phyloP scores from a whole-genome alignment of 2,797 vertebrate genomes.

The Corythornis leucogaster region DNA sequence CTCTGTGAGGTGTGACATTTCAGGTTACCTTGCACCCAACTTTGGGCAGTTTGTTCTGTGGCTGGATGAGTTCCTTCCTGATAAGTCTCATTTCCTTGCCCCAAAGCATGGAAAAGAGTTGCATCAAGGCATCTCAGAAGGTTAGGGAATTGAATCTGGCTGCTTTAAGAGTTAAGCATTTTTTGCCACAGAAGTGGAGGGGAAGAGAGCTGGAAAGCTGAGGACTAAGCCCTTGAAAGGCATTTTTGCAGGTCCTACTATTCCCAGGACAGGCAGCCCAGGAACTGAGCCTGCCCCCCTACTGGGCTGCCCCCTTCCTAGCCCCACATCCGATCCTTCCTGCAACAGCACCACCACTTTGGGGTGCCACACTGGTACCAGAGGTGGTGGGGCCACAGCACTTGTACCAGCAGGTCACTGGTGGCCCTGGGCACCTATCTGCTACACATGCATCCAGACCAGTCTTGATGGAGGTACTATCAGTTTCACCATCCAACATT shows the following conservation, averaged over 20 bases:
- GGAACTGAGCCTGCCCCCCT: fast-evolving
- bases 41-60: neutral
- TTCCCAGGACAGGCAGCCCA: neutral
- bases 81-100: neutral
- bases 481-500: neutral
- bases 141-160: neutral
- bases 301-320: neutral
- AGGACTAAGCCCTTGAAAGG: neutral
- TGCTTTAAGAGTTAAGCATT: neutral
- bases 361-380: fast-evolving
- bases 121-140: neutral
- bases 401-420: neutral
- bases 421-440: fast-evolving
- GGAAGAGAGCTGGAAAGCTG: neutral
- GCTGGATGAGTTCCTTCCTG: neutral
- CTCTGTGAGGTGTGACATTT: neutral
- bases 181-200: neutral
- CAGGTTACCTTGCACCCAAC: neutral
- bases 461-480: neutral
- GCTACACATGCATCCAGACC: neutral
- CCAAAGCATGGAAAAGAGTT: neutral
- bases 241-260: neutral
- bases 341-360: neutral
- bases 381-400: neutral
- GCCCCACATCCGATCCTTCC: neutral